Evolutionary conservation across 2,888 invertebrate genomes (phyloP).

Genomic region (Linnaemya tessellans): DNA sequence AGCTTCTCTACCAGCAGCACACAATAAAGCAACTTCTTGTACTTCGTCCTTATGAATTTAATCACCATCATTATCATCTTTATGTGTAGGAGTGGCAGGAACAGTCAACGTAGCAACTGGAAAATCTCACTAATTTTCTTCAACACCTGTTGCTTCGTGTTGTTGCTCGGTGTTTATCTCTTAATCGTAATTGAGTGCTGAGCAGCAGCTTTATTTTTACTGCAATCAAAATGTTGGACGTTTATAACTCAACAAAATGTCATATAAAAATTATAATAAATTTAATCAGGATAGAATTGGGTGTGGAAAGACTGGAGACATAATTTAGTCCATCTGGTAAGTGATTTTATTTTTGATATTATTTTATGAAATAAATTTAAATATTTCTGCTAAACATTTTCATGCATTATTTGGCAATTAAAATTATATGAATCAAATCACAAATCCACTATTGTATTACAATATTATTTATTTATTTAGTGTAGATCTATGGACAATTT

Average conservation of each 20-base stretch:
- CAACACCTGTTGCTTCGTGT: slow-evolving; percentile 49
- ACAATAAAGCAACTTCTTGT: slow-evolving; percentile 5
- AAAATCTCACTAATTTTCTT: slow-evolving; percentile 44
- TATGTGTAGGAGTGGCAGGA: background rate
- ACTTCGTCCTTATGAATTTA: slow-evolving; percentile 45
- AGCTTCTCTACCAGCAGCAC: slow-evolving; percentile 26
- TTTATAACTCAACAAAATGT: slow-evolving; percentile 25
- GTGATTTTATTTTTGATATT: background rate
- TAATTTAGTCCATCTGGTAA: background rate
- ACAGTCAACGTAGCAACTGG: background rate
- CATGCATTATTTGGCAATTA: too few relatives aligned
- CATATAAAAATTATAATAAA: slow-evolving; percentile 38
- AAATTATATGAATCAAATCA: too few relatives aligned
- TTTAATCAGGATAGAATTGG: background rate
- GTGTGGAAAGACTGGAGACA: background rate
- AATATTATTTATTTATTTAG: too few relatives aligned
- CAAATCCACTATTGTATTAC: too few relatives aligned
- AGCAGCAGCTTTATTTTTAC: background rate
- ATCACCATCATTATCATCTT: slow-evolving; percentile 55
- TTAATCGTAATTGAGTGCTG: background rate
- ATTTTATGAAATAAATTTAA: background rate
- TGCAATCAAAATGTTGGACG: slow-evolving; percentile 22
- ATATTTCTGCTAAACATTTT: background rate
- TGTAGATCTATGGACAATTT: too few relatives aligned
- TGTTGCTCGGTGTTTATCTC: slow-evolving; percentile 35